phyloP scores from a whole-genome alignment of 2,113 vertebrate genomes.

The Oenanthe oenanthe region DNA sequence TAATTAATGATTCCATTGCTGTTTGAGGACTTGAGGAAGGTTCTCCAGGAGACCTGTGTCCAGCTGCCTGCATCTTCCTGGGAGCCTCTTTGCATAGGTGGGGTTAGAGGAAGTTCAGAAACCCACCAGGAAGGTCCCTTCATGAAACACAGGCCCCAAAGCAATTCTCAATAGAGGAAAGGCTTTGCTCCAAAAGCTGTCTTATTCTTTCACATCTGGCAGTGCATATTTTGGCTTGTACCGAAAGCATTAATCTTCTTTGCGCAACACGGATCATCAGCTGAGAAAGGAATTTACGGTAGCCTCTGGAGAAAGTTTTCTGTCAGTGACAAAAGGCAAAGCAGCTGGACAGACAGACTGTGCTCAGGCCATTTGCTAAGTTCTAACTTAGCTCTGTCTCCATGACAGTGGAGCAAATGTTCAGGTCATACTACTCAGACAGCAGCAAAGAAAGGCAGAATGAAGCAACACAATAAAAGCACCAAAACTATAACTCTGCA shows the following conservation, averaged over 20 bases:
- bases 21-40: not conserved
- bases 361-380: not conserved
- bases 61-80: not conserved
- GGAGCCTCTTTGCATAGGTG: not conserved
- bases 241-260: not conserved
- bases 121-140: not conserved
- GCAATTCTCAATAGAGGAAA: not conserved
- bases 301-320: constrained; percentile 6
- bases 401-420: not conserved
- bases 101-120: not conserved
- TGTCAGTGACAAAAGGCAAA: not conserved
- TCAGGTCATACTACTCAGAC: not conserved
- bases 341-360: not conserved
- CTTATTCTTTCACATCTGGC: not conserved
- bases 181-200: not conserved
- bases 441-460: not conserved
- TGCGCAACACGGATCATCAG: not conserved
- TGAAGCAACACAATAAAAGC: not conserved
- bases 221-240: not conserved
- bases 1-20: not conserved
- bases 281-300: not conserved
- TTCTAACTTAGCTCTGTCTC: not conserved
- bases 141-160: not conserved
- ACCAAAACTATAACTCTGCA: not conserved
- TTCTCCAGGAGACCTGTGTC: not conserved